A percentile compares a stretch with the other conserved stretches of the same genome.
Evolutionary conservation across 2,888 invertebrate genomes (phyloP).

Genomic region (Aspidiotus destructor): DNA sequence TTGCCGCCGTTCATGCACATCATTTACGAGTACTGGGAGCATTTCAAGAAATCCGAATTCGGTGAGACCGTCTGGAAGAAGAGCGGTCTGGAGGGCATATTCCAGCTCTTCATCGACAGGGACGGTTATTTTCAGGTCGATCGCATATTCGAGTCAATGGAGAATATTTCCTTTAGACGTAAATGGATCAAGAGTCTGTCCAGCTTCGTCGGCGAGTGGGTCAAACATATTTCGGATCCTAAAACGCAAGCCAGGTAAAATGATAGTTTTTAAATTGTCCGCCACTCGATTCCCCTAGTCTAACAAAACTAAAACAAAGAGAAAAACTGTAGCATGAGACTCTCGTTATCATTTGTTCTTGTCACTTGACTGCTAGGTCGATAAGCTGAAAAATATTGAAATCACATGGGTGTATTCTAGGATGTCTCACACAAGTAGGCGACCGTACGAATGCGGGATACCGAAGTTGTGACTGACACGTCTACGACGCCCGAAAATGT

Average conservation of each 20-base stretch:
- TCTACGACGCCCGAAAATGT: no score
- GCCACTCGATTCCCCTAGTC: no score
- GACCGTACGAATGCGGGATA: no score
- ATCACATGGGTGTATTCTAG: no score
- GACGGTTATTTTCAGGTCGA: slow-evolving; percentile 48
- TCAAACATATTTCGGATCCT: slow-evolving; percentile 64
- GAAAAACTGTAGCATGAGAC: no score
- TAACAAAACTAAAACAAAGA: no score
- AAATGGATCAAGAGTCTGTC: slow-evolving; percentile 71
- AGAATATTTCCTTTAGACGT: slow-evolving; percentile 67
- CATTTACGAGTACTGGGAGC: slow-evolving; percentile 64
- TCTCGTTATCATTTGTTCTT: not conserved
- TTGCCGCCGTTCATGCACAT: slow-evolving; percentile 61
- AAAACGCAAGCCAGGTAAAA: slow-evolving; percentile 60
- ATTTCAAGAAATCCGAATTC: slow-evolving; percentile 67
- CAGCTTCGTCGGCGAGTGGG: slow-evolving; percentile 62
- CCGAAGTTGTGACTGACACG: no score
- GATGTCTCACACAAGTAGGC: no score
- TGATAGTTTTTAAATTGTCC: not conserved
- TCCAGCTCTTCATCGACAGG: slow-evolving; percentile 50
- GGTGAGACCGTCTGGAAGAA: slow-evolving; percentile 63
- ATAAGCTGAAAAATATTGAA: no score
- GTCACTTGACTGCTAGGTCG: no score
- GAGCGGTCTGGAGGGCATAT: slow-evolving; percentile 58
- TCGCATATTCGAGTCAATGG: slow-evolving; percentile 63